Evolutionary conservation across 2,888 invertebrate genomes (phyloP).

Genomic region (Clanis bilineata): DNA sequence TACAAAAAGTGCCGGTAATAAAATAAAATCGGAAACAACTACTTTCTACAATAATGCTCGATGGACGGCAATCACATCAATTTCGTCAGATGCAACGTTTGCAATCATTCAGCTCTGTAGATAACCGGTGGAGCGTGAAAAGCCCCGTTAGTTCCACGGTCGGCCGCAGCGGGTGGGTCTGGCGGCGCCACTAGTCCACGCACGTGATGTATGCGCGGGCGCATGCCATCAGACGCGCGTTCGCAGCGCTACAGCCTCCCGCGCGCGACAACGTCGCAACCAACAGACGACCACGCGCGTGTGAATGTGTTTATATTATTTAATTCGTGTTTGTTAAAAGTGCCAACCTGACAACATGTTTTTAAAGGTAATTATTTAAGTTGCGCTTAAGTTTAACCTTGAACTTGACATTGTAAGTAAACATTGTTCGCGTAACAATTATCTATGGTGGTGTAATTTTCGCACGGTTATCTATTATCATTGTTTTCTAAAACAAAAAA

Average conservation of each 20-base stretch:
- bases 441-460: constrained; percentile 39
- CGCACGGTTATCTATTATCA: constrained; percentile 38
- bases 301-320: constrained; percentile 56
- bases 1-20: constrained; percentile 14
- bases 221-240: constrained; percentile 65
- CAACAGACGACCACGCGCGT: constrained; percentile 62
- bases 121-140: constrained; percentile 61
- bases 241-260: constrained; percentile 75
- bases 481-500: constrained; percentile 36
- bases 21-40: constrained; percentile 15
- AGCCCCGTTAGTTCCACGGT: constrained; percentile 61
- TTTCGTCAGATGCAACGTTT: constrained; percentile 31
- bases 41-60: constrained; percentile 25
- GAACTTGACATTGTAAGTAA: constrained; percentile 46
- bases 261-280: constrained; percentile 54
- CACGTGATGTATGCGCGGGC: constrained; percentile 76
- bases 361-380: constrained; percentile 48
- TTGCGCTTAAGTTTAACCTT: constrained; percentile 28
- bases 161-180: constrained; percentile 53
- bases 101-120: constrained; percentile 45
- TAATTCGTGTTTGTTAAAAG: constrained; percentile 24
- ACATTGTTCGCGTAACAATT: constrained; percentile 48
- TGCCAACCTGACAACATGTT: constrained; percentile 46
- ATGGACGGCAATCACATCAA: constrained; percentile 29
- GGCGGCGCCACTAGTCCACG: constrained; percentile 60